phyloP scores from a whole-genome alignment of 2,888 invertebrate species.

The Cantharis rustica region DNA sequence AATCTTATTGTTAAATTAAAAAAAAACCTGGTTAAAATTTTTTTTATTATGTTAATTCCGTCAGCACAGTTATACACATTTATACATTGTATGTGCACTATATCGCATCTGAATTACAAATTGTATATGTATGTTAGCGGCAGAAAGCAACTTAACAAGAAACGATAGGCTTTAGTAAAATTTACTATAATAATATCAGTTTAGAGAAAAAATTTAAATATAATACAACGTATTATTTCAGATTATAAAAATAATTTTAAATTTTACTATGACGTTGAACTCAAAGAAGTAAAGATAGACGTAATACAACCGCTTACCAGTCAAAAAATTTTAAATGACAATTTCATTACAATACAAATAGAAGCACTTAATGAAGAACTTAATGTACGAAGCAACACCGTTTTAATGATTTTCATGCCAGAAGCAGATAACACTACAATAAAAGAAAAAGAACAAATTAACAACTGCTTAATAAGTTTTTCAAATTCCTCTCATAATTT shows the following conservation, averaged over 20 bases:
- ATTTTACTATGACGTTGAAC: not conserved
- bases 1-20: no score
- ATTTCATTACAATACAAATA: conserved; percentile 1
- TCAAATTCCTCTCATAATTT: not conserved
- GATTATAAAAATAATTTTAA: not conserved
- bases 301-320: not conserved
- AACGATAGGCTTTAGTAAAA: no score
- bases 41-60: no score
- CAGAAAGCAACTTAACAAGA: no score
- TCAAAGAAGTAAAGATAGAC: not conserved
- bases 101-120: no score
- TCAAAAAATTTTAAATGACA: not conserved
- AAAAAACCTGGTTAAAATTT: no score
- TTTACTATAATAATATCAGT: no score
- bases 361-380: conserved; percentile 5
- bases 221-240: not conserved
- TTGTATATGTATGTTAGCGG: no score
- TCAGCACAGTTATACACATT: no score
- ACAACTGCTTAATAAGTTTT: not conserved
- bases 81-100: no score
- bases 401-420: conserved; percentile 2
- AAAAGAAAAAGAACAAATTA: not conserved
- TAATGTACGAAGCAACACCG: not conserved
- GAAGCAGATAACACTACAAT: not conserved
- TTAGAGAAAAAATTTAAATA: no score